Percentiles rank a stretch among this genome's conserved stretches.
Conservation (phyloP, 2,113 vertebrate species). For the Pithys albifrons region DNA sequence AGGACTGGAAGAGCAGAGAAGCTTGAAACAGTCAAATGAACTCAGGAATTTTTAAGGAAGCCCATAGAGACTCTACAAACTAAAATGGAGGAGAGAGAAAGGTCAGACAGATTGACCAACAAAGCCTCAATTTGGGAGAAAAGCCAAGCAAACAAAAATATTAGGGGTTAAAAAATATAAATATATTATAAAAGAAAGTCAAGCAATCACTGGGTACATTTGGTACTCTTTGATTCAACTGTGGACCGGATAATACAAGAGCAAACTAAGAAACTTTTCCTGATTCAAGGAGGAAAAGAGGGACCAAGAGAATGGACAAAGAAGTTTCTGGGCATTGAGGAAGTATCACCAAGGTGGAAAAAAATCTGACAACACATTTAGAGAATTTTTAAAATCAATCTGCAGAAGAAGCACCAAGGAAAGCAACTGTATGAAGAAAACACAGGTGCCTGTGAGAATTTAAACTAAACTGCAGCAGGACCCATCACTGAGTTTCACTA, state of each 20-base stretch:
- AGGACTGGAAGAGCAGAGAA: not conserved
- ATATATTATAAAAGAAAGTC: not conserved
- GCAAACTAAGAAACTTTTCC: not conserved
- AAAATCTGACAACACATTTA: not conserved
- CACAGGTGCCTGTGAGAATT: not conserved
- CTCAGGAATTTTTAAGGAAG: not conserved
- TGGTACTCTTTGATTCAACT: not conserved
- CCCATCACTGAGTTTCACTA: not conserved
- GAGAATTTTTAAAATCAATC: not conserved
- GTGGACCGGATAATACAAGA: not conserved
- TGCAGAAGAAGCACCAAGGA: not conserved
- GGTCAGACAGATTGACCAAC: not conserved
- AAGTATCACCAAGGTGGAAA: not conserved
- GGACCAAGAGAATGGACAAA: not conserved
- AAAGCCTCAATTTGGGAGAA: not conserved
- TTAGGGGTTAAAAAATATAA: no score
- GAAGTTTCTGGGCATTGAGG: not conserved
- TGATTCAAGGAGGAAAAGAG: not conserved
- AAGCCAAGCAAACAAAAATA: not conserved
- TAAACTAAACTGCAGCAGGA: not conserved
- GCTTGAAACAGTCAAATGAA: not conserved
- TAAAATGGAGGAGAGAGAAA: not conserved
- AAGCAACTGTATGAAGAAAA: not conserved
- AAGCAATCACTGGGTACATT: not conserved
- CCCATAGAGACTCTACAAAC: not conserved